Conservation (phyloP, 2,113 vertebrate genomes). For the Megaleporinus macrocephalus region DNA sequence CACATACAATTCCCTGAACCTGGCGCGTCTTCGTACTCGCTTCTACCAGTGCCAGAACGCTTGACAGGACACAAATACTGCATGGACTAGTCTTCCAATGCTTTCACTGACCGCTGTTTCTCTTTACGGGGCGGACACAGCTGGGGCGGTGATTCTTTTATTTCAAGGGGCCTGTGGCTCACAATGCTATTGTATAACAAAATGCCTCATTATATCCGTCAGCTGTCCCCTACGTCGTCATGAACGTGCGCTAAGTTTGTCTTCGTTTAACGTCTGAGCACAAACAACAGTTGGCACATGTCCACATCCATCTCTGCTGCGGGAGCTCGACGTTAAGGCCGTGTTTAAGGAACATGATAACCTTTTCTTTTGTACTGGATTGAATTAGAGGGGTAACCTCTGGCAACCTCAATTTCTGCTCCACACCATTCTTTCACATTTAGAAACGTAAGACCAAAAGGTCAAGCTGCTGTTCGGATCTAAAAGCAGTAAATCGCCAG, state of each 20-base stretch:
- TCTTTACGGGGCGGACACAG: background rate
- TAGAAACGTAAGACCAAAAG: background rate
- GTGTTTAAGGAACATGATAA: background rate
- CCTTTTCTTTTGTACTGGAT: background rate
- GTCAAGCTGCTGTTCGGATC: background rate
- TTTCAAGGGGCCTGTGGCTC: slow-evolving; percentile 1
- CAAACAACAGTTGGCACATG: slow-evolving; percentile 18
- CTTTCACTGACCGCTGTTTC: background rate
- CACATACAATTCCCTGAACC: background rate
- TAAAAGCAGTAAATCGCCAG: background rate
- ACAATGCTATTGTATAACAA: slow-evolving; percentile 16
- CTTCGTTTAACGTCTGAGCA: slow-evolving; percentile 31
- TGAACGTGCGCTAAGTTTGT: slow-evolving; percentile 15
- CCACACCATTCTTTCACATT: background rate
- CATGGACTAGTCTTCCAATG: background rate
- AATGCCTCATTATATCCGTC: slow-evolving; percentile 39
- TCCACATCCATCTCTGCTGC: background rate
- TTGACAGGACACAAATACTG: background rate
- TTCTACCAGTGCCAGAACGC: background rate
- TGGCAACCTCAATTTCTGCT: background rate
- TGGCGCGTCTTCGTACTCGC: background rate
- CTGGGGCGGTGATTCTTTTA: slow-evolving; percentile 14
- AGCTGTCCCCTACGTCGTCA: slow-evolving; percentile 36
- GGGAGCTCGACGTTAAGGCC: background rate
- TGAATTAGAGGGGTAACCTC: background rate